phyloP scores from a whole-genome alignment of 2,888 invertebrate genomes.

The Orthosia cruda region DNA sequence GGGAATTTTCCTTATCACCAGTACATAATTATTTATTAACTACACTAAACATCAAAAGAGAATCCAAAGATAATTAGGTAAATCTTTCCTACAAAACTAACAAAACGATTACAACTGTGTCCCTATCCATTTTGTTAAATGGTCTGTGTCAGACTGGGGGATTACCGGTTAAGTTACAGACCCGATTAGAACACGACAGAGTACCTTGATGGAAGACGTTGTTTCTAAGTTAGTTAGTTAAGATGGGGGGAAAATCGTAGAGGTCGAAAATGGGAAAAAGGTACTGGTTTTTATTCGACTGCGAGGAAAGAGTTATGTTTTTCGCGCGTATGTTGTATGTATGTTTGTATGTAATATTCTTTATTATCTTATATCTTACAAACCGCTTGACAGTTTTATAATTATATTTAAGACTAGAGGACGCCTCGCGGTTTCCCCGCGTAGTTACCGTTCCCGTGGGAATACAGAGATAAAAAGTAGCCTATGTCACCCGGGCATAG shows the following conservation, averaged over 20 bases:
- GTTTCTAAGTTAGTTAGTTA: background rate
- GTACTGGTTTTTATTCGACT: background rate
- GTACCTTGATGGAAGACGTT: slow-evolving; percentile 31
- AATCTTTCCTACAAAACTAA: background rate
- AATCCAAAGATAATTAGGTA: background rate
- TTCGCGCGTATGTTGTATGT: no score
- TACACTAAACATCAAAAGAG: background rate
- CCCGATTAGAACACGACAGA: slow-evolving; percentile 45
- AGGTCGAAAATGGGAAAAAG: no score
- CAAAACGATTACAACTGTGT: background rate
- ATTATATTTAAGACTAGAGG: no score
- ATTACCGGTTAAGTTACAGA: slow-evolving; percentile 40
- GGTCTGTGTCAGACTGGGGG: slow-evolving; percentile 18
- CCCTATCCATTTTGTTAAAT: slow-evolving; percentile 46
- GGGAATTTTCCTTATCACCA: background rate
- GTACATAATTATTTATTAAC: background rate
- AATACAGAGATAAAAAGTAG: no score
- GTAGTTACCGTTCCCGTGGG: no score
- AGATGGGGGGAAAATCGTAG: background rate
- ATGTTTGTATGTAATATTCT: no score
- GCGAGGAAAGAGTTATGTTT: no score
- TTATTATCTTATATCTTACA: no score
- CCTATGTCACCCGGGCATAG: no score
- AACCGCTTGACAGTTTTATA: no score
- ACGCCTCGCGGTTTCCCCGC: no score